Base-by-base conservation (phyloP, 2,888 invertebrate species). In the Eudasyphora cyanicolor region DNA sequence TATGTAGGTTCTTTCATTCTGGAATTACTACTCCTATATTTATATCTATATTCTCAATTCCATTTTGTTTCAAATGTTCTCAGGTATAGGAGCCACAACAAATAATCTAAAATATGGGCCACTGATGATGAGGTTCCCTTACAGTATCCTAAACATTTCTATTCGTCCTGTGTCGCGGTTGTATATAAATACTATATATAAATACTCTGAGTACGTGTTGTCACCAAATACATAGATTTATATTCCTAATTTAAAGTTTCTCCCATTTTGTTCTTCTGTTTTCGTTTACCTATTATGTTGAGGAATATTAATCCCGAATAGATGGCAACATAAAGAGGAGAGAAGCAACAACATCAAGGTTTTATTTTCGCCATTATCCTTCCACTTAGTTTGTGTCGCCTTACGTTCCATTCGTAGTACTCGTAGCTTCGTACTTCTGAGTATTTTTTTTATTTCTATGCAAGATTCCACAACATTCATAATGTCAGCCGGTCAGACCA, bases 391-490 rank as follows among this genome's bases (percentile, higher is more conserved):
- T 57, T 57, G 57, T 45, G 45, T 45, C 45, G 45, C 7, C 7
- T 10, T 67, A 45, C 45, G 67, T 67, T 69, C 45, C 27, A 45
- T 24, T 69, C 62, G 62, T 64, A 45, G 60, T 45, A 60, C 70
- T 29, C 29, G 21, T 32, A 38, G 70, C n/a, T 62, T 38, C 32
- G 27, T 27, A 85, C 87, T 86, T 45, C n/a, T n/a, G n/a, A n/a
- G 88, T 88, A 88, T 3, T 3, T 45, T 45, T 45, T 8, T 38
- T 12, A 14, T 2, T 38, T n/a, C 45, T 45, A n/a, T n/a, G n/a
- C n/a, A n/a, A n/a, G n/a, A n/a, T n/a, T n/a, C n/a, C n/a, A n/a
- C n/a, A n/a, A n/a, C n/a, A n/a, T 45, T 45, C 14, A n/a, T n/a
- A n/a, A n/a, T n/a, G n/a, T n/a, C n/a, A n/a, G 45, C n/a, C 38